Conservation (phyloP, 2,888 invertebrate genomes). For the Amorpha juglandis region DNA sequence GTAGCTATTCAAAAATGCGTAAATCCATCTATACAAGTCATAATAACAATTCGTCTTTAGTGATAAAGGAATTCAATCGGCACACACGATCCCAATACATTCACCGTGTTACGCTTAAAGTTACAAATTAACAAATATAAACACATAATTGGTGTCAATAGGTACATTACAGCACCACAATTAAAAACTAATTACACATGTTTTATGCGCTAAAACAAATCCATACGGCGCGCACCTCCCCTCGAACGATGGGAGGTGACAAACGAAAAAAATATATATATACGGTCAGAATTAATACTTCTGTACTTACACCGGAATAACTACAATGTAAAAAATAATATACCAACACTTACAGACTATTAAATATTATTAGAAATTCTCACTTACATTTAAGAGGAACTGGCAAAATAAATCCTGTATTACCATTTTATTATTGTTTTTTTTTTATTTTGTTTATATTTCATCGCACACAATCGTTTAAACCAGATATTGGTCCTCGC, state of each 20-base stretch:
- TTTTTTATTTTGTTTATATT: slow-evolving; percentile 30
- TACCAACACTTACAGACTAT: slow-evolving; percentile 80
- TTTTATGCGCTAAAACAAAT: slow-evolving; percentile 54
- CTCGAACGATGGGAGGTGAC: neutral
- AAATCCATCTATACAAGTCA: neutral
- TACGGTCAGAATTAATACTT: slow-evolving; percentile 59
- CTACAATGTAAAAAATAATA: slow-evolving; percentile 72
- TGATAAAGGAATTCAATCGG: slow-evolving; percentile 3
- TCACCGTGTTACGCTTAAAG: slow-evolving; percentile 59
- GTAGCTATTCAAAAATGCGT: neutral
- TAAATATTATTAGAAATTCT: slow-evolving; percentile 83
- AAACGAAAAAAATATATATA: slow-evolving; percentile 21
- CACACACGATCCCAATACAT: slow-evolving; percentile 49
- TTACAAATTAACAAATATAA: slow-evolving; percentile 45
- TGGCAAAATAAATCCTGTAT: slow-evolving; percentile 84
- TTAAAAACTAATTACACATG: slow-evolving; percentile 58
- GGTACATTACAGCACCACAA: slow-evolving; percentile 74
- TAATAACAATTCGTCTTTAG: neutral
- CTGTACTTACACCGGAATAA: slow-evolving; percentile 65
- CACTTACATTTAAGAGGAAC: slow-evolving; percentile 84
- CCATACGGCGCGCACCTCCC: slow-evolving; percentile 33
- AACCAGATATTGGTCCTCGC: slow-evolving; percentile 70
- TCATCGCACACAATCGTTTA: slow-evolving; percentile 29
- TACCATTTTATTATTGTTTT: slow-evolving; percentile 42
- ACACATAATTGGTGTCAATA: slow-evolving; percentile 71